Evolutionary conservation across 2,888 invertebrate genomes (phyloP).

Genomic region (Drosophila trichaetosa): DNA sequence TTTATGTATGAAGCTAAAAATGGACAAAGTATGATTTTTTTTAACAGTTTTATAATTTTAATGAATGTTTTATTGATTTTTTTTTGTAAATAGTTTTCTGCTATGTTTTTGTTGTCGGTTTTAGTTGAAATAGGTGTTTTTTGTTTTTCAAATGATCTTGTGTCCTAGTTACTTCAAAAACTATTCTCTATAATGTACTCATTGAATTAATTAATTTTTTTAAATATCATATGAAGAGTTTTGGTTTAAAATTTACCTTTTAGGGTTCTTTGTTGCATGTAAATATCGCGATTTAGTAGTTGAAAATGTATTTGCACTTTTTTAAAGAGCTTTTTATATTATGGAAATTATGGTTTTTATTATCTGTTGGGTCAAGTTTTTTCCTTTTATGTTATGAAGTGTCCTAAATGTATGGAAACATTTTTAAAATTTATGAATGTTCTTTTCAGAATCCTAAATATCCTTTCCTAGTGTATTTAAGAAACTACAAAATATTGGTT

Average conservation of each 20-base stretch:
- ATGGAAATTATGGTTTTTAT: constrained; percentile 17
- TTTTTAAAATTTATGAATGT: constrained; percentile 10
- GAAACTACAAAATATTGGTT: constrained; percentile 31
- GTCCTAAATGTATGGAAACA: constrained; percentile 12
- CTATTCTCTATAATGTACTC: constrained; percentile 56
- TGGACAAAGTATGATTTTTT: constrained; percentile 68
- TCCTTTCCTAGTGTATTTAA: constrained; percentile 5
- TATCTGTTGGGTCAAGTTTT: constrained; percentile 8
- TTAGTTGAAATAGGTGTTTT: constrained; percentile 39
- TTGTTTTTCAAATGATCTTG: constrained; percentile 37
- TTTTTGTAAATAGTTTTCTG: constrained; percentile 65
- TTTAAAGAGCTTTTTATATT: constrained; percentile 18
- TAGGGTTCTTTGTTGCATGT: constrained; percentile 31
- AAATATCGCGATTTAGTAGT: constrained; percentile 37
- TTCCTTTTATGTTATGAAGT: constrained; percentile 8
- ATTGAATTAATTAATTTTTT: constrained; percentile 31
- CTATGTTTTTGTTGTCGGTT: constrained; percentile 35
- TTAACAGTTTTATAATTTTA: constrained; percentile 26
- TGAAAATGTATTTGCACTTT: constrained; percentile 27
- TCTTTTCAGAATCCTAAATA: constrained; percentile 4
- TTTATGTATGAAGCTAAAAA: constrained; percentile 70
- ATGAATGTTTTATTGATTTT: constrained; percentile 46
- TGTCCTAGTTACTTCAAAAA: constrained; percentile 61
- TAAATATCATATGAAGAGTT: constrained; percentile 47
- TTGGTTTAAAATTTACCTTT: constrained; percentile 47